Percentiles rank a stretch among this genome's conserved stretches.
Conservation (phyloP, 2,797 vertebrate genomes). For the Holocentrus rufus region DNA sequence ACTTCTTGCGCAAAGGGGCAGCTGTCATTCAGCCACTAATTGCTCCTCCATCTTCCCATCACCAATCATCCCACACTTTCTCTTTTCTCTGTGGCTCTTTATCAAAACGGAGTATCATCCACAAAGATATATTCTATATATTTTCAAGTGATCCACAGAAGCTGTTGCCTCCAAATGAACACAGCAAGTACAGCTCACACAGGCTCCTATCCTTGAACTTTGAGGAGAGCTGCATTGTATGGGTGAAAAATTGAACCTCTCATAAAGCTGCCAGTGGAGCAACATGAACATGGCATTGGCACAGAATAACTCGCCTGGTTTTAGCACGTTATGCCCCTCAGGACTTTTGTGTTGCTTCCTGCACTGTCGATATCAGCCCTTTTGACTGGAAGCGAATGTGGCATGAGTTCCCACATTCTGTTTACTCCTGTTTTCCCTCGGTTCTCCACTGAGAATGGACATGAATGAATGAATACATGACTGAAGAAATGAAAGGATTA, state of each 20-base stretch:
- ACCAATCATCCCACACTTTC: neutral
- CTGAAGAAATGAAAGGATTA: neutral
- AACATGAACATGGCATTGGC: neutral
- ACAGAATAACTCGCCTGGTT: neutral
- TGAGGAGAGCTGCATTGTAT: neutral
- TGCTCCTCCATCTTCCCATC: neutral
- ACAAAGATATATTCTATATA: neutral
- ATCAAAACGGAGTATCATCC: neutral
- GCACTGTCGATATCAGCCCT: neutral
- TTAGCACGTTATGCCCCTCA: neutral
- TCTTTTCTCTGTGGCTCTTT: neutral
- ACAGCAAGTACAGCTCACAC: neutral
- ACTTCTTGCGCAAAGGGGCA: conserved; percentile 42
- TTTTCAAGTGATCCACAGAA: neutral
- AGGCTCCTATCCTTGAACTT: neutral
- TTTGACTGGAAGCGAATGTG: too few relatives aligned
- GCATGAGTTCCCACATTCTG: too few relatives aligned
- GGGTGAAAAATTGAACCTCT: neutral
- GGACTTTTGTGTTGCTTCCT: too few relatives aligned
- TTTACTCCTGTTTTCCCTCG: neutral
- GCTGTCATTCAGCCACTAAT: conserved; percentile 36
- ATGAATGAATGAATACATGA: neutral
- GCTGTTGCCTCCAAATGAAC: neutral
- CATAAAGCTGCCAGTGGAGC: conserved; percentile 1
- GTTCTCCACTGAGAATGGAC: neutral